These are phyloP conservation scores for Emydura subglobosa DNA, from an alignment of 2,113 vertebrate species.

Conservation along the genomic window DNA sequence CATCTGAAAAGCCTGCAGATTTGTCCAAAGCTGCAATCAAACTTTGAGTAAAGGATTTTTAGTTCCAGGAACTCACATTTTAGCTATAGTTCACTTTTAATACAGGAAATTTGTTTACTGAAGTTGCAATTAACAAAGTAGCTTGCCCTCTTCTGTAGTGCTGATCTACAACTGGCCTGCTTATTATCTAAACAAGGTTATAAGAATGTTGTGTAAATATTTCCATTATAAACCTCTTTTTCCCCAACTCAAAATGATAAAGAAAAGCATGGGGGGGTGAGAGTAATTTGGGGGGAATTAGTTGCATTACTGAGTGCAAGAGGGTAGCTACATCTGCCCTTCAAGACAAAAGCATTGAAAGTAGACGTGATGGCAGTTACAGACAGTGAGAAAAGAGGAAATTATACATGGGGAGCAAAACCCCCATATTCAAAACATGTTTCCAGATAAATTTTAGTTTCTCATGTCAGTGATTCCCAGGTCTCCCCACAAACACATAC, in stretches of 20 bases:
- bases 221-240: background rate
- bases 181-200: background rate
- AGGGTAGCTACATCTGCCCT: accelerated
- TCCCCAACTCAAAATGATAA: background rate
- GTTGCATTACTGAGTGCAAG: background rate
- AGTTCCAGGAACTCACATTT: background rate
- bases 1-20: background rate
- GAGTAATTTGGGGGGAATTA: background rate
- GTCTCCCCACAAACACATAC: background rate
- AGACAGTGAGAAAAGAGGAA: background rate
- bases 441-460: background rate
- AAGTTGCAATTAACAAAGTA: background rate
- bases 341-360: background rate
- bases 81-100: background rate
- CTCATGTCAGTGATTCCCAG: background rate
- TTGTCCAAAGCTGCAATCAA: background rate
- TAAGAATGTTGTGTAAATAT: background rate
- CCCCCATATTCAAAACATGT: background rate
- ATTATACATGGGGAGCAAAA: background rate
- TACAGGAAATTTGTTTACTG: background rate
- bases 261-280: background rate
- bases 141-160: background rate
- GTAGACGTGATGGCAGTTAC: background rate
- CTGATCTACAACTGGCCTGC: background rate
- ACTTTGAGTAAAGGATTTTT: background rate